Percentiles rank a stretch among this genome's conserved stretches.
Conservation (phyloP, 2,797 vertebrate genomes). For the Florisuga fusca region DNA sequence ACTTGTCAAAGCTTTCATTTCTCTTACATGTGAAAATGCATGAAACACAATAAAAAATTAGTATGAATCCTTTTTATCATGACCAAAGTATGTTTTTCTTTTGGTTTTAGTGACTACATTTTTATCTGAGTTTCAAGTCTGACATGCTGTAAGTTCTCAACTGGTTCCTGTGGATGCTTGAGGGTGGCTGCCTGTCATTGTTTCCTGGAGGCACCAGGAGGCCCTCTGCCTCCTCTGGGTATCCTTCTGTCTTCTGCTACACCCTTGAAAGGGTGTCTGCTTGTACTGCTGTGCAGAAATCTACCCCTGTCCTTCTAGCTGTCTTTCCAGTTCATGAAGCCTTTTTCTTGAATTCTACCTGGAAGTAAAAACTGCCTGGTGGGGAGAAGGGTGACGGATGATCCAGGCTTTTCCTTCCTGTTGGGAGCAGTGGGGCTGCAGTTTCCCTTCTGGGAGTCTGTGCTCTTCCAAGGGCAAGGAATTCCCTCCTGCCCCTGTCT, state of each 20-base stretch:
- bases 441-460: neutral
- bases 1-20: neutral
- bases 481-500: neutral
- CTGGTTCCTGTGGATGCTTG: neutral
- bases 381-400: neutral
- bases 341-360: neutral
- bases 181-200: rapidly evolving
- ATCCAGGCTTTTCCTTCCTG: neutral
- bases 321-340: neutral
- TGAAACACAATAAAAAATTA: neutral
- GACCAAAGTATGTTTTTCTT: neutral
- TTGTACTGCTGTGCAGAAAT: neutral
- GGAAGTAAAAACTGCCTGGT: neutral
- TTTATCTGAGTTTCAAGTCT: neutral
- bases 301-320: neutral
- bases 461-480: neutral
- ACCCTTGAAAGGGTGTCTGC: neutral
- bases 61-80: neutral
- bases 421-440: neutral
- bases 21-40: rapidly evolving
- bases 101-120: neutral
- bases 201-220: neutral
- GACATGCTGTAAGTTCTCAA: neutral
- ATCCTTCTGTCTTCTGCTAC: neutral
- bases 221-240: neutral